Evolutionary conservation across 2,888 invertebrate genomes (phyloP).

Genomic region (Capitulum mitella): DNA sequence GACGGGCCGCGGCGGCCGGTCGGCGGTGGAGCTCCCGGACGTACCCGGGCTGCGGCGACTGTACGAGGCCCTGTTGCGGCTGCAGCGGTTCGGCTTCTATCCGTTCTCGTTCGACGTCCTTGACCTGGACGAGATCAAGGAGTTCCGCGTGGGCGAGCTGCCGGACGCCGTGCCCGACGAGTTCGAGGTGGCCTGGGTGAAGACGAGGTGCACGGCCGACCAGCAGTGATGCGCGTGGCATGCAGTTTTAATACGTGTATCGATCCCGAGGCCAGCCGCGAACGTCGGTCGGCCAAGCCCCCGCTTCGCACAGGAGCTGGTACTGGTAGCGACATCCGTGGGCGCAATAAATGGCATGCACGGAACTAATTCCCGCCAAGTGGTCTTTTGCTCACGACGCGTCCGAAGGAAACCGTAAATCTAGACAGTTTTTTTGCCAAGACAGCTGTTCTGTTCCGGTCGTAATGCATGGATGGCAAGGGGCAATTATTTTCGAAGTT

Average conservation of each 20-base stretch:
- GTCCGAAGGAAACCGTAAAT: no score
- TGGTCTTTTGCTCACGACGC: neutral
- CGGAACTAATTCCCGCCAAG: neutral
- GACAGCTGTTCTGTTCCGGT: no score
- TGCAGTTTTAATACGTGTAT: neutral
- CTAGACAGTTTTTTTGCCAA: no score
- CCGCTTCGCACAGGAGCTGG: no score
- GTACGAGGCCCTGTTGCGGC: neutral
- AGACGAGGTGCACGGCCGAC: neutral
- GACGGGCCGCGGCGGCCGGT: neutral
- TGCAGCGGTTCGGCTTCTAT: constrained; percentile 6
- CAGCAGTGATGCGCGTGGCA: neutral
- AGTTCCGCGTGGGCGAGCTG: neutral
- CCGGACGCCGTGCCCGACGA: neutral
- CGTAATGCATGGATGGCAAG: no score
- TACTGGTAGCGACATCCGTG: no score
- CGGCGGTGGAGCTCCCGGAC: neutral
- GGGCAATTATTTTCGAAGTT: no score
- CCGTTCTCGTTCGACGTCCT: neutral
- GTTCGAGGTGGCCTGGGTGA: neutral
- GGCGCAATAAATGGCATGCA: neutral
- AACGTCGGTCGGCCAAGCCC: neutral
- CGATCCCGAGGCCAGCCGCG: neutral
- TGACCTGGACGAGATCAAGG: neutral
- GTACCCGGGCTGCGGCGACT: neutral